These are phyloP conservation scores for Upupa epops DNA, from an alignment of 2,113 vertebrate species.

Conservation along the genomic window DNA sequence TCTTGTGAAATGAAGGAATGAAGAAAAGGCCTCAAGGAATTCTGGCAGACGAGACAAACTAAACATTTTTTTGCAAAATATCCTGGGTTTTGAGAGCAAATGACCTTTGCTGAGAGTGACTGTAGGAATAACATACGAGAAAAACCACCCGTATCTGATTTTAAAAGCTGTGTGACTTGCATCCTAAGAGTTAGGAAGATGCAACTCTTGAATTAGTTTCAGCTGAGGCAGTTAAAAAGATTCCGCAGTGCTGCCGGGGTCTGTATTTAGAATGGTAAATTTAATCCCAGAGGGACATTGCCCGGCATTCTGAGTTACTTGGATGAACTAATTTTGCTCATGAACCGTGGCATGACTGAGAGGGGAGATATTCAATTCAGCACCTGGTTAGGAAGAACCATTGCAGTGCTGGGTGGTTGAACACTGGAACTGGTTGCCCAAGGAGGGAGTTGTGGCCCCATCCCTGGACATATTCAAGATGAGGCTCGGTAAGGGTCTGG, in stretches of 20 bases:
- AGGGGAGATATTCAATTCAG: not conserved
- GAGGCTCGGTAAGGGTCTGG: too few relatives aligned
- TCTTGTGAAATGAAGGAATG: not conserved
- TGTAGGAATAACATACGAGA: not conserved
- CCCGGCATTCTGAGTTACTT: not conserved
- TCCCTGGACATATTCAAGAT: too few relatives aligned
- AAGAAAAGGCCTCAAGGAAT: not conserved
- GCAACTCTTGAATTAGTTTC: constrained; percentile 8
- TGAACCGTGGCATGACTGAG: not conserved
- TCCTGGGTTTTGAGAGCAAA: not conserved
- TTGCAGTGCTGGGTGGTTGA: not conserved
- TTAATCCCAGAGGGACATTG: not conserved
- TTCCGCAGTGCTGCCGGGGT: not conserved
- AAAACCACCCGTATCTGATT: not conserved
- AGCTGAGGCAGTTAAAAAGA: not conserved
- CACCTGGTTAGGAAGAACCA: fast-evolving
- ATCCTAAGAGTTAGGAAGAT: constrained; percentile 10
- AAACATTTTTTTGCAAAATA: not conserved
- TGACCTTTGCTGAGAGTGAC: not conserved
- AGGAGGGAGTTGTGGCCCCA: too few relatives aligned
- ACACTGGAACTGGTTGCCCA: too few relatives aligned
- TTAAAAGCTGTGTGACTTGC: not conserved
- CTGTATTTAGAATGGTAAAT: not conserved
- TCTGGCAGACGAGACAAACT: constrained; percentile 17
- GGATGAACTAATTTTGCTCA: not conserved